Percentiles rank a stretch among this genome's conserved stretches.
phyloP scores from a whole-genome alignment of 1,140 invertebrate species.

The Penaeus chinensis region DNA sequence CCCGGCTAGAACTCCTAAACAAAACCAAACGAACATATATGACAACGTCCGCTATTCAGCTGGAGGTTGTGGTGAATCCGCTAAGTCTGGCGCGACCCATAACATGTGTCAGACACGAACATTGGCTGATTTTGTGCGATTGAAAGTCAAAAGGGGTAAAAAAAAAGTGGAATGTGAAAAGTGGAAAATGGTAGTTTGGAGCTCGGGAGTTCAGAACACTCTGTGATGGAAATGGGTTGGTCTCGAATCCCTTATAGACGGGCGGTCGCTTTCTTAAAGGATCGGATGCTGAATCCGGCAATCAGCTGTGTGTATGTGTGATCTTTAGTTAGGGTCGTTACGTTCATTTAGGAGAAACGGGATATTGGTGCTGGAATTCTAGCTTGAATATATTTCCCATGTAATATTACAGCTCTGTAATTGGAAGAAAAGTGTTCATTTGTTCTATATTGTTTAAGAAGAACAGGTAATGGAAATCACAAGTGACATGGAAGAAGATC shows the following conservation, averaged over 20 bases:
- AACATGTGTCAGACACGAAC: conserved; percentile 8
- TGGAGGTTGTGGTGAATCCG: too few species aligned
- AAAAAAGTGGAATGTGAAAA: neutral
- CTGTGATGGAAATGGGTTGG: neutral
- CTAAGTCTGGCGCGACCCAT: neutral
- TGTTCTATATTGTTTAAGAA: neutral
- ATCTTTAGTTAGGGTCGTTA: too few species aligned
- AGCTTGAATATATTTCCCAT: too few species aligned
- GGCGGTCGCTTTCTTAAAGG: neutral
- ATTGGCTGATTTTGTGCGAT: conserved; percentile 37
- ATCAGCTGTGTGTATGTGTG: neutral
- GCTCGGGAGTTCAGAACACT: neutral
- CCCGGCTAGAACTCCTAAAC: too few species aligned
- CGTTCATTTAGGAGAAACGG: too few species aligned
- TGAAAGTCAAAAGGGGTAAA: conserved; percentile 27
- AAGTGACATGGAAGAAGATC: too few species aligned
- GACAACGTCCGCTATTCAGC: too few species aligned
- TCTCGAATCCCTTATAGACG: neutral
- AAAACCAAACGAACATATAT: too few species aligned
- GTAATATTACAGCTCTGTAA: too few species aligned
- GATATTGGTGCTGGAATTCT: too few species aligned
- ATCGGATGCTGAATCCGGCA: neutral
- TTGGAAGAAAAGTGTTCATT: neutral
- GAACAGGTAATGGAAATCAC: too few species aligned
- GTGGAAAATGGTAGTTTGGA: conserved; percentile 3